Conservation (phyloP, 2,888 invertebrate species). For the Rotaria macrura region DNA sequence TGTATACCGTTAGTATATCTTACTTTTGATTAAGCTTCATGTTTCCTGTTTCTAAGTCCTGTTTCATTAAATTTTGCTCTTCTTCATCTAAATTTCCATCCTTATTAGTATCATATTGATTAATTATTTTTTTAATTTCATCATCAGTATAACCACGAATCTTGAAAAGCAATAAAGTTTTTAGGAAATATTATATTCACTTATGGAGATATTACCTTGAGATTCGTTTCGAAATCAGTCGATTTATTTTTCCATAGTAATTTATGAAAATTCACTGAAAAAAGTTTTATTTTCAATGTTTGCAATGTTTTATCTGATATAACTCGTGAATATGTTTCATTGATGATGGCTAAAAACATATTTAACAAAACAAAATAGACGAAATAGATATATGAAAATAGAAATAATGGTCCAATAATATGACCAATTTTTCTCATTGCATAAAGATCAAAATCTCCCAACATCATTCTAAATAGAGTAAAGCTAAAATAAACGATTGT, state of each 20-base stretch:
- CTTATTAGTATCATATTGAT: not conserved
- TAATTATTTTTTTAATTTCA: not conserved
- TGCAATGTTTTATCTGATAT: not conserved
- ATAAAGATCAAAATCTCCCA: not conserved
- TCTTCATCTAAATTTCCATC: not conserved
- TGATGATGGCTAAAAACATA: constrained; percentile 2
- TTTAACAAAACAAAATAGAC: constrained; percentile 7
- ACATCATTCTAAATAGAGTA: not conserved
- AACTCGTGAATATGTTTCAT: not conserved
- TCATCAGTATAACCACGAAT: not conserved
- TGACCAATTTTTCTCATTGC: not conserved
- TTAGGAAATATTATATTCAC: too few relatives aligned
- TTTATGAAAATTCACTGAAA: not conserved
- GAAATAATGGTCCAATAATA: not conserved
- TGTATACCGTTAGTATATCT: not conserved
- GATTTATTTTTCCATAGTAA: not conserved
- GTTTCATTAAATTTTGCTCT: not conserved
- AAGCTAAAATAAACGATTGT: not conserved
- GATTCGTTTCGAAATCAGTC: not conserved
- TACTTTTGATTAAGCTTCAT: not conserved
- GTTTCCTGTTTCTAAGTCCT: not conserved
- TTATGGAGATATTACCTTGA: not conserved
- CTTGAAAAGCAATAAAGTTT: not conserved
- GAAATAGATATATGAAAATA: not conserved
- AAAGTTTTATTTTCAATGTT: not conserved